A percentile compares a stretch with the other conserved stretches of the same genome.
These are phyloP conservation scores for Lepidochrysops patricia DNA, from an alignment of 2,888 invertebrate genomes.

Conservation along the genomic window DNA sequence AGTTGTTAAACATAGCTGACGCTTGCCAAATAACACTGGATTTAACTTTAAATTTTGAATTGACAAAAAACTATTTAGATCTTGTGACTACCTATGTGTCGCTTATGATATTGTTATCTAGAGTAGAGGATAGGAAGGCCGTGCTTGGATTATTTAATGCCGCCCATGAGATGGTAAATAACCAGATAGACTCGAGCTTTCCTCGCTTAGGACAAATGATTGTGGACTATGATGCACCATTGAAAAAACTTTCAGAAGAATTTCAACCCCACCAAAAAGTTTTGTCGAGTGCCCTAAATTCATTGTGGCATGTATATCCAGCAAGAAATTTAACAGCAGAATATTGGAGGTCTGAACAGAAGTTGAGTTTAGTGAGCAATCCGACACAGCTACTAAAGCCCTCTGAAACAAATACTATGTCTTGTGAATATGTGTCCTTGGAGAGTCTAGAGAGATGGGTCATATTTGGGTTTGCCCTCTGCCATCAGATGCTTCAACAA, in stretches of 20 bases:
- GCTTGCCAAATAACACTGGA: conserved; percentile 96
- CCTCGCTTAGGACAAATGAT: conserved; percentile 98
- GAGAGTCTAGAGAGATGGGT: conserved; percentile 98
- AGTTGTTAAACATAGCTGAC: conserved; percentile 95
- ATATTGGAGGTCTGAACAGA: conserved; percentile 94
- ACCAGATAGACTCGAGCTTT: conserved; percentile 91
- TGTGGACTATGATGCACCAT: conserved; percentile 95
- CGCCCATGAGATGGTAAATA: conserved; percentile 96
- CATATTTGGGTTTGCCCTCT: conserved; percentile 93
- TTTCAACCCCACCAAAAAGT: conserved; percentile 95
- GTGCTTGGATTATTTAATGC: conserved; percentile 97
- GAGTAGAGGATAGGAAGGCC: conserved; percentile 98
- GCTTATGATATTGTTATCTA: conserved; percentile 96
- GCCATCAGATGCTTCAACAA: conserved; percentile 90
- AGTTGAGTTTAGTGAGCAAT: conserved; percentile 93
- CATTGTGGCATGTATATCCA: conserved; percentile 90
- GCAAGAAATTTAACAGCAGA: conserved; percentile 94
- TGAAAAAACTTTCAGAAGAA: conserved; percentile 96
- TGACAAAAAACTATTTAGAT: conserved; percentile 96
- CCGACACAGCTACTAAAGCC: conserved; percentile 96
- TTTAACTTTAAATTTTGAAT: conserved; percentile 95
- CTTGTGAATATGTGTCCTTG: conserved; percentile 96
- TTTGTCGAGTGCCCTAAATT: conserved; percentile 88
- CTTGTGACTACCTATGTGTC: conserved; percentile 95
- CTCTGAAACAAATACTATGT: conserved; percentile 95